phyloP scores from a whole-genome alignment of 2,888 invertebrate species.

The Tipula lateralis region DNA sequence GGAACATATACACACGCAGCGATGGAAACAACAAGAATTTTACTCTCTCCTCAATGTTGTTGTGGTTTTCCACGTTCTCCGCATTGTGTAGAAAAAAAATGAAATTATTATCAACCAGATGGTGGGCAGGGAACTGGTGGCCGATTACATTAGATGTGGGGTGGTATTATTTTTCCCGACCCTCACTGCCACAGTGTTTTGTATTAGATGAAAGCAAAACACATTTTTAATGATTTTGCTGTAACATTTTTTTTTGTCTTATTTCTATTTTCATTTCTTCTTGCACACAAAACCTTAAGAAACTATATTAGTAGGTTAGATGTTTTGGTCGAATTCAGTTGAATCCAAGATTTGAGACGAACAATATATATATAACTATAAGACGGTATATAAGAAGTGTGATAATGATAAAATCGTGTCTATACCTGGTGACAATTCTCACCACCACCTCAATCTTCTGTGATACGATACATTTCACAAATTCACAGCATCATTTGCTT shows the following conservation, averaged over 20 bases:
- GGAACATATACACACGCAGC: background rate
- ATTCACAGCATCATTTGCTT: slow-evolving; percentile 42
- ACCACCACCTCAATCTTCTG: slow-evolving; percentile 30
- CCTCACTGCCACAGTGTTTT: background rate
- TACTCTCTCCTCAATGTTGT: background rate
- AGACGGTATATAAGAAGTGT: background rate
- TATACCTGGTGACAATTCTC: slow-evolving; percentile 25
- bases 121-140: background rate
- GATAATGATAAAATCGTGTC: slow-evolving; percentile 24
- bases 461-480: slow-evolving; percentile 38
- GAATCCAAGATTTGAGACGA: slow-evolving; percentile 34
- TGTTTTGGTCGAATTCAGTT: slow-evolving; percentile 36
- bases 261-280: slow-evolving; percentile 28
- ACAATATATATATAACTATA: background rate
- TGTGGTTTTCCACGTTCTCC: background rate
- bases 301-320: slow-evolving; percentile 40
- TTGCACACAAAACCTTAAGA: slow-evolving; percentile 32
- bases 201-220: background rate
- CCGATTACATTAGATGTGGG: background rate
- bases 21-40: background rate
- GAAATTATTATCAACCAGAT: background rate
- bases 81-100: background rate
- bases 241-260: background rate
- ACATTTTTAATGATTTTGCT: background rate
- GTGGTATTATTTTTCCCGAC: background rate